A percentile compares a stretch with the other conserved stretches of the same genome.
These are phyloP conservation scores for Lycorma delicatula DNA, from an alignment of 1,140 invertebrate genomes.

Conservation along the genomic window DNA sequence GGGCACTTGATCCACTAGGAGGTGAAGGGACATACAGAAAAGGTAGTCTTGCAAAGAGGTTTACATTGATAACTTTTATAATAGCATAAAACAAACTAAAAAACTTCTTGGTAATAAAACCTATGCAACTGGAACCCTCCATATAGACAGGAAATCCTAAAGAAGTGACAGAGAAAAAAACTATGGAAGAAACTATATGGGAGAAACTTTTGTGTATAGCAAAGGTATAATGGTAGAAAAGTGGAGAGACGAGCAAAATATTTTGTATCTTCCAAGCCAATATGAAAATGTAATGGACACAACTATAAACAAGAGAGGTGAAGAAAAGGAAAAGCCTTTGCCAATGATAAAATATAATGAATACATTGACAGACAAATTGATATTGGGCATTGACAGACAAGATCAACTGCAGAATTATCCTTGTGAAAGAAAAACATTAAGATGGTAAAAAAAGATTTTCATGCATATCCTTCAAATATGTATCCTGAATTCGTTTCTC, in stretches of 20 bases:
- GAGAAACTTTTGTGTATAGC: conserved; percentile 32
- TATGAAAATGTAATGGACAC: conserved; percentile 1
- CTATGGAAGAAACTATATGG: no score
- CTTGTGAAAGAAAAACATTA: conserved; percentile 19
- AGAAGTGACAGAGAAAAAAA: conserved; percentile 34
- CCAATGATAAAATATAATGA: conserved; percentile 21
- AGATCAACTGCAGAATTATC: conserved; percentile 20
- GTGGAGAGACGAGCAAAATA: conserved; percentile 37
- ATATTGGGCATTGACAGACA: conserved; percentile 20
- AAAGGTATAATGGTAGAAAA: conserved; percentile 36
- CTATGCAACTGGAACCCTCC: conserved; percentile 40
- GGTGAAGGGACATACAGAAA: neutral
- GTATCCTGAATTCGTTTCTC: conserved; percentile 10
- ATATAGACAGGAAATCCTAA: conserved; percentile 33
- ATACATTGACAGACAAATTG: no score
- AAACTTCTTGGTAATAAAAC: conserved; percentile 38
- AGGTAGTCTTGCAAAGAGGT: conserved; percentile 3
- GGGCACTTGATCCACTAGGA: conserved; percentile 8
- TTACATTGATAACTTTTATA: conserved; percentile 30
- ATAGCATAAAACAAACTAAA: conserved; percentile 37
- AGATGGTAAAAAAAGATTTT: conserved; percentile 22
- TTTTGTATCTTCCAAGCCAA: conserved; percentile 13
- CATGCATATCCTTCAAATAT: conserved; percentile 19
- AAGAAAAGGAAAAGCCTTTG: conserved; percentile 1
- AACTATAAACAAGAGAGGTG: neutral